Evolutionary conservation across 2,888 invertebrate genomes (phyloP).

Genomic region (Eupithecia inturbata): DNA sequence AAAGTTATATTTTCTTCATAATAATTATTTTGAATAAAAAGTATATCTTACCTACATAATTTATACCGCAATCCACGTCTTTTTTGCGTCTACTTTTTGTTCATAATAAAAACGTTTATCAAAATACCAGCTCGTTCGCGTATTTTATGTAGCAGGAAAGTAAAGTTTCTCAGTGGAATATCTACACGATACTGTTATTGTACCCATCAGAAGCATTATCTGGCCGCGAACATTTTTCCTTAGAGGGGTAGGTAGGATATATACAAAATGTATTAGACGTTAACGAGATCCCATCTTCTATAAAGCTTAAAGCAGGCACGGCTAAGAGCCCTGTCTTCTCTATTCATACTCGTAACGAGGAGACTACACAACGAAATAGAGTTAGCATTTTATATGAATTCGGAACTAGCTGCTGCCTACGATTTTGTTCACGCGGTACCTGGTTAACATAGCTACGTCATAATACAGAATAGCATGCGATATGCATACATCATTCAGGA

Average conservation of each 20-base stretch:
- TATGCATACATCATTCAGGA: not conserved
- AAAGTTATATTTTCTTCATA: not conserved
- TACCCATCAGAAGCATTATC: constrained; percentile 38
- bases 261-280: constrained; percentile 44
- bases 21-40: not conserved
- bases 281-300: constrained; percentile 42
- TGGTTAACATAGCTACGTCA: not conserved
- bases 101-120: not conserved
- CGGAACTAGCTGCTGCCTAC: too few relatives aligned
- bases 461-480: not conserved
- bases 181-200: constrained; percentile 32
- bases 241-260: constrained; percentile 41
- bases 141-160: constrained; percentile 10
- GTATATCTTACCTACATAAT: not conserved
- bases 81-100: not conserved
- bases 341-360: not conserved
- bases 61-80: not conserved
- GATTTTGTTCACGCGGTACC: not conserved
- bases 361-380: not conserved
- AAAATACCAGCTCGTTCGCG: constrained; percentile 4
- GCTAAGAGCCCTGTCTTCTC: not conserved
- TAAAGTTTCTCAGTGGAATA: constrained; percentile 16
- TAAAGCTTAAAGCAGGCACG: constrained; percentile 35
- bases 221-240: constrained; percentile 44
- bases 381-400: not conserved